phyloP scores from a whole-genome alignment of 2,888 invertebrate species.

The Parascotia fuliginaria region DNA sequence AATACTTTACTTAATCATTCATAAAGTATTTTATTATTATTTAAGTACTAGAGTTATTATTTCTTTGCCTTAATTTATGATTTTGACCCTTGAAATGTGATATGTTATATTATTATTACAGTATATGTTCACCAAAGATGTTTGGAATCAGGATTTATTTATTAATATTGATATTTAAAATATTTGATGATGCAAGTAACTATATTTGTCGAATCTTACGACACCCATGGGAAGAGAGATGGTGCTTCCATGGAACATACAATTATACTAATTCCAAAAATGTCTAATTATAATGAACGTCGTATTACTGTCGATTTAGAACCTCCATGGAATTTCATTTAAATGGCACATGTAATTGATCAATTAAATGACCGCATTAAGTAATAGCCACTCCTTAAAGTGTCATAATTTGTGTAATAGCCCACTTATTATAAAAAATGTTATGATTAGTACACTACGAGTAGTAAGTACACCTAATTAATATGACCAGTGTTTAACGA shows the following conservation, averaged over 20 bases:
- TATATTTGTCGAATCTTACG: too few relatives aligned
- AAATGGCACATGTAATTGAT: background rate
- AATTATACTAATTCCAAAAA: background rate
- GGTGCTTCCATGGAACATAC: background rate
- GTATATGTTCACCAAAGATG: too few relatives aligned
- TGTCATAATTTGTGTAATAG: constrained; percentile 3
- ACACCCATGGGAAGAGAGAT: too few relatives aligned
- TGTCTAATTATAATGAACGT: background rate
- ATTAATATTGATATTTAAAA: too few relatives aligned
- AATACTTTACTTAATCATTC: too few relatives aligned
- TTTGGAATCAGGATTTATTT: too few relatives aligned
- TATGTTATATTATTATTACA: too few relatives aligned
- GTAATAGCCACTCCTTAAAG: background rate
- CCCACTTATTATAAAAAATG: background rate
- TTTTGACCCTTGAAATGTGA: too few relatives aligned
- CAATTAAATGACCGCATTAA: constrained; percentile 1
- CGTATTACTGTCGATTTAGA: background rate
- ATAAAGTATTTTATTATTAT: too few relatives aligned
- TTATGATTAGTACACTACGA: background rate
- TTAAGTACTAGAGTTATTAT: too few relatives aligned
- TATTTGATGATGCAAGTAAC: too few relatives aligned
- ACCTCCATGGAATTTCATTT: background rate
- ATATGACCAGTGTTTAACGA: background rate
- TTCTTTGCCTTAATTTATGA: too few relatives aligned
- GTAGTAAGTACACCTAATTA: background rate